A percentile compares a stretch with the other conserved stretches of the same genome.
phyloP scores from a whole-genome alignment of 1,140 invertebrate genomes.

The Diabrotica virgifera region DNA sequence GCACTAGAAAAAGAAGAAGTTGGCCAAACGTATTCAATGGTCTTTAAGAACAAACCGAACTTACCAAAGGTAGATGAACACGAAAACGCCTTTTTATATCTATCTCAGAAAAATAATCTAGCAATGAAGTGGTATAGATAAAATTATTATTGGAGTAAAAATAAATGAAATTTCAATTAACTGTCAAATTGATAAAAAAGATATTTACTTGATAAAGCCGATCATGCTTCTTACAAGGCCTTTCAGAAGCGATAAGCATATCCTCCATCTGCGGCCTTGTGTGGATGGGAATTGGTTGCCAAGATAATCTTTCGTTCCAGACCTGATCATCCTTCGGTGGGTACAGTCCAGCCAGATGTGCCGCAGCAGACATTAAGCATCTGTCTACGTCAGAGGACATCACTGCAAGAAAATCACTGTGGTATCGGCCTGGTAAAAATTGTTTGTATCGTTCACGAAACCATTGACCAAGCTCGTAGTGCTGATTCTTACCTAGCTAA shows the following conservation, averaged over 20 bases:
- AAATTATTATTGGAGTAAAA: no score
- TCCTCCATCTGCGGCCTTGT: conserved; percentile 67
- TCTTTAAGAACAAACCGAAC: no score
- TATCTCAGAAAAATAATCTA: no score
- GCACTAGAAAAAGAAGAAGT: no score
- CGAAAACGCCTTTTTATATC: no score
- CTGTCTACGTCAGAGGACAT: conserved; percentile 81
- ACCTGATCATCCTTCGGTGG: conserved; percentile 58
- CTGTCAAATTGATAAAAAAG: no score
- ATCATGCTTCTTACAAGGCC: neutral
- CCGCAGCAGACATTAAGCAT: conserved; percentile 83
- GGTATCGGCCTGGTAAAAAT: conserved; percentile 55
- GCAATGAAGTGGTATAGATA: no score
- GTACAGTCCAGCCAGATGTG: conserved; percentile 78
- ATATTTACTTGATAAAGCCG: conserved; percentile 22
- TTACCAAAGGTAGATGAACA: no score
- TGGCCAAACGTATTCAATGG: no score
- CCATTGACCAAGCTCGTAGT: conserved; percentile 73
- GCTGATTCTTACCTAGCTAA: conserved; percentile 72
- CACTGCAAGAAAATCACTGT: conserved; percentile 41
- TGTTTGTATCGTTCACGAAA: conserved; percentile 64
- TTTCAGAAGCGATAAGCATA: conserved; percentile 49
- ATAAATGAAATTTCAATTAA: no score
- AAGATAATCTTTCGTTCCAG: conserved; percentile 68
- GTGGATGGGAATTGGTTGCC: conserved; percentile 89